Evolutionary conservation across 1,140 invertebrate species (phyloP).

Genomic region (Diuraphis noxia): DNA sequence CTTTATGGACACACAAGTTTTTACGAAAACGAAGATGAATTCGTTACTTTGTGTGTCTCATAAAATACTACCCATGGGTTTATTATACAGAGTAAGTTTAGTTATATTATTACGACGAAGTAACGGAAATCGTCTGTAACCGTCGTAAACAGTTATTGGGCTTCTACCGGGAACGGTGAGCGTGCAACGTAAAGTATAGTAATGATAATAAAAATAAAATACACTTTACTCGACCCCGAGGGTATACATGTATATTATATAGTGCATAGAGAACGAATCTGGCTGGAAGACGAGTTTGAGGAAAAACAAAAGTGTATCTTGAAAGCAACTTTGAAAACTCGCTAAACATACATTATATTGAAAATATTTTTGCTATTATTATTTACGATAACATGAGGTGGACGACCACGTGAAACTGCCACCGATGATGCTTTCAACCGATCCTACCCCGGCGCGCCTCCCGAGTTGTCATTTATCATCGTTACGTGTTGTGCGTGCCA

Average conservation of each 20-base stretch:
- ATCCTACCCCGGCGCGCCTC: background rate
- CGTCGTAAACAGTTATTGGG: background rate
- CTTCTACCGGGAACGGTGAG: background rate
- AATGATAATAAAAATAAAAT: background rate
- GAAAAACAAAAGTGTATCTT: background rate
- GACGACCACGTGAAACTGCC: background rate
- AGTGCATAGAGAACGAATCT: no score
- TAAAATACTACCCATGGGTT: background rate
- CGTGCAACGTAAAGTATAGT: background rate
- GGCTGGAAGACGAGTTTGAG: no score
- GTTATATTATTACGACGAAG: background rate
- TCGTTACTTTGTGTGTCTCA: background rate
- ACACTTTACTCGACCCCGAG: background rate
- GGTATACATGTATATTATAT: no score
- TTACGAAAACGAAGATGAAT: background rate
- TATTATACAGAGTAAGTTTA: background rate
- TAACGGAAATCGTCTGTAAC: background rate
- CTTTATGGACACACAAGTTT: background rate
- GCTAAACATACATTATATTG: no score
- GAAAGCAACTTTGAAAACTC: background rate
- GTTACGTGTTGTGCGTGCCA: constrained; percentile 43
- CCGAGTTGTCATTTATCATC: constrained; percentile 46
- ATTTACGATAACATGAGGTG: background rate
- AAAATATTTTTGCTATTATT: no score
- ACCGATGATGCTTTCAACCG: background rate